Evolutionary conservation across 1,140 invertebrate genomes (phyloP).

Genomic region (Branchinecta lindahli): DNA sequence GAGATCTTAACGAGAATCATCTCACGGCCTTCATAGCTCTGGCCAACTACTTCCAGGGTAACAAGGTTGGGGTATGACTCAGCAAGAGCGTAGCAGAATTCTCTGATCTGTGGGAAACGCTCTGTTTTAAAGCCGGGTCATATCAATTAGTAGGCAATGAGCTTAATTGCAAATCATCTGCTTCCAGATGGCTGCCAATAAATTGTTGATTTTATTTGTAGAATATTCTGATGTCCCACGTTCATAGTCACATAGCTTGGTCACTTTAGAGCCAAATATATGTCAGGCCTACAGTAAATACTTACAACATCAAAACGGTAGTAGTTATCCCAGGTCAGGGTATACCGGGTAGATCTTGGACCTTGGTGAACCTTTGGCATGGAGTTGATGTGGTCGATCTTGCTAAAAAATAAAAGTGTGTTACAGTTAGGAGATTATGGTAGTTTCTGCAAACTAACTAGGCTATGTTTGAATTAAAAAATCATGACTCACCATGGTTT

Average conservation of each 20-base stretch:
- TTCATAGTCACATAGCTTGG: too few relatives aligned
- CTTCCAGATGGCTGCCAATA: too few relatives aligned
- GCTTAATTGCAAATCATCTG: too few relatives aligned
- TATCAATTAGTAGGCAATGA: too few relatives aligned
- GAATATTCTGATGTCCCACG: too few relatives aligned
- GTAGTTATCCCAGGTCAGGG: conserved; percentile 22
- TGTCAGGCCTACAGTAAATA: background rate
- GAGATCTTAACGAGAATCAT: conserved; percentile 40
- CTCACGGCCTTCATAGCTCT: conserved; percentile 41
- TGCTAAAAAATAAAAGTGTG: background rate
- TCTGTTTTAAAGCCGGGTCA: background rate
- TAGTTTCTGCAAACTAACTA: too few relatives aligned
- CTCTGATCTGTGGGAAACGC: conserved; percentile 31
- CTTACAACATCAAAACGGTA: conserved; percentile 22
- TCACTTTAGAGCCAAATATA: too few relatives aligned
- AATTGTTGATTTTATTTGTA: too few relatives aligned
- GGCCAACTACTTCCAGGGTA: conserved; percentile 36
- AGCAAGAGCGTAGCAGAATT: conserved; percentile 33
- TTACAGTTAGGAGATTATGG: background rate
- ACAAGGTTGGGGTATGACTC: conserved; percentile 33
- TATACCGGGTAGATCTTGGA: conserved; percentile 20
- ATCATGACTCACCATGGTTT: too few relatives aligned
- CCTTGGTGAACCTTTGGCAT: background rate
- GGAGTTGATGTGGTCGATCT: background rate
- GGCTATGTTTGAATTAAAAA: too few relatives aligned